These are phyloP conservation scores for Bemisia tabaci DNA, from an alignment of 1,140 invertebrate genomes.

Conservation along the genomic window DNA sequence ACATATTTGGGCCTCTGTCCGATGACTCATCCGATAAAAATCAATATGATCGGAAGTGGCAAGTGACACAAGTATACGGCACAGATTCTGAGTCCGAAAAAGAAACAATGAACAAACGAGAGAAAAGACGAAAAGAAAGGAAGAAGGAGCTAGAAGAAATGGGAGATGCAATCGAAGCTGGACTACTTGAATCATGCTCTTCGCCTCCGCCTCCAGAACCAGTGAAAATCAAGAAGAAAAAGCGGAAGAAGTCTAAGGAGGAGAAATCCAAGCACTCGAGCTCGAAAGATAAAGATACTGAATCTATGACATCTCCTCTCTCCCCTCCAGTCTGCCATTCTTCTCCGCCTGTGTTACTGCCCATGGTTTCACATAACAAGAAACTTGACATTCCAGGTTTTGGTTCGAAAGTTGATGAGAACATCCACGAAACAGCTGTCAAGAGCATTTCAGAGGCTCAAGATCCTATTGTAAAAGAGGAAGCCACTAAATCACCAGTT, in stretches of 20 bases:
- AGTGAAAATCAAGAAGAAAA: conserved; percentile 52
- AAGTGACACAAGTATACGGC: conserved; percentile 28
- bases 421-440: conserved; percentile 63
- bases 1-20: conserved; percentile 72
- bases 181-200: conserved; percentile 40
- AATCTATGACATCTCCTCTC: conserved; percentile 7
- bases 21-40: conserved; percentile 39
- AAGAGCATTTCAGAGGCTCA: conserved; percentile 50
- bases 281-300: conserved; percentile 16
- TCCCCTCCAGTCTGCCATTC: conserved; percentile 21
- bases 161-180: conserved; percentile 62
- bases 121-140: conserved; percentile 50
- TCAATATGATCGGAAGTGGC: conserved; percentile 21
- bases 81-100: conserved; percentile 29
- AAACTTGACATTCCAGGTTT: conserved; percentile 51
- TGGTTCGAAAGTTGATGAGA: conserved; percentile 43
- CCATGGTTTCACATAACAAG: neutral
- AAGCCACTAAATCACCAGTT: conserved; percentile 23
- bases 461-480: conserved; percentile 29
- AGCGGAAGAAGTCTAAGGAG: conserved; percentile 65
- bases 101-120: conserved; percentile 36
- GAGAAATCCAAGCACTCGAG: conserved; percentile 40
- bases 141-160: conserved; percentile 53
- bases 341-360: conserved; percentile 28
- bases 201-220: conserved; percentile 14